A percentile compares a stretch with the other conserved stretches of the same genome.
Evolutionary conservation across 2,113 vertebrate genomes (phyloP).

Genomic region (Apodemus sylvaticus): DNA sequence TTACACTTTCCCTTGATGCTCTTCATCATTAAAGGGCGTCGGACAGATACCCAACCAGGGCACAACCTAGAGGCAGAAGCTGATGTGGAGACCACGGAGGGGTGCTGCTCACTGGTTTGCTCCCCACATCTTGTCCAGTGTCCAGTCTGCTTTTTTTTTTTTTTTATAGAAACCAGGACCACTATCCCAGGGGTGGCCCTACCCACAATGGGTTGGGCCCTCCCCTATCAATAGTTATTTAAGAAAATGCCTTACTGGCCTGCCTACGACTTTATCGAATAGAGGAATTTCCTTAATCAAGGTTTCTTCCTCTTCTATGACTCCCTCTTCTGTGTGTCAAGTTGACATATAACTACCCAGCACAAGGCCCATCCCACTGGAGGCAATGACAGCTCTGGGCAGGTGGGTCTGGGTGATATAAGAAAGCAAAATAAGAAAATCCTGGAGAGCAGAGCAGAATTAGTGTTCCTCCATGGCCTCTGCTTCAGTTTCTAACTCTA

Average conservation of each 20-base stretch:
- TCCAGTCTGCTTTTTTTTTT: neutral
- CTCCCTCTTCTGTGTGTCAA: neutral
- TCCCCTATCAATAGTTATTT: neutral
- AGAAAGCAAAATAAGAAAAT: neutral
- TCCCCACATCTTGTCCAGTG: neutral
- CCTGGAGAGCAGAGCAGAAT: neutral
- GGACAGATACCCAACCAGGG: neutral
- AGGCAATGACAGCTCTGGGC: neutral
- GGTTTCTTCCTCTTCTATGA: neutral
- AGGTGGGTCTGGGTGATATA: neutral
- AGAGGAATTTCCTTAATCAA: neutral
- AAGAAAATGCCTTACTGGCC: neutral
- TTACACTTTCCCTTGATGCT: neutral
- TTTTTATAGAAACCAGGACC: neutral
- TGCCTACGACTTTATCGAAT: neutral
- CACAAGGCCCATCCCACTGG: neutral
- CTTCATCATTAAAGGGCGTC: no score
- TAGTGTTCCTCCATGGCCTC: neutral
- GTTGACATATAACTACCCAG: neutral
- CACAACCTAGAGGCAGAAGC: neutral
- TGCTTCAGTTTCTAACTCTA: neutral
- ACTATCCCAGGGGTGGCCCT: neutral
- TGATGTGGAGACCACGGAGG: neutral
- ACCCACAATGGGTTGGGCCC: neutral
- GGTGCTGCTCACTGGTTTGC: neutral